A percentile compares a stretch with the other conserved stretches of the same genome.
phyloP scores from a whole-genome alignment of 2,888 invertebrate genomes.

The Apodemia hepburni region DNA sequence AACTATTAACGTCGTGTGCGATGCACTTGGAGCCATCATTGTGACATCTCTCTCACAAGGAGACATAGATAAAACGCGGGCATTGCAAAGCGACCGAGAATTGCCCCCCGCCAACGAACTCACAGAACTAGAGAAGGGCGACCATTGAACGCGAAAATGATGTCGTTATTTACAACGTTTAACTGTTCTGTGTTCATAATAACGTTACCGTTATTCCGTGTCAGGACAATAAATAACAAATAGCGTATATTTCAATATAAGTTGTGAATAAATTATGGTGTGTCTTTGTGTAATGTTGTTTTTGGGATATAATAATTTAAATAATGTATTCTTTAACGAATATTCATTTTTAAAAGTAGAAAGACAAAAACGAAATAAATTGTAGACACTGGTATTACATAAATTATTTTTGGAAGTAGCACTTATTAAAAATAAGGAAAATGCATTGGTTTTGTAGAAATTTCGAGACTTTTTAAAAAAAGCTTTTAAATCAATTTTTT shows the following conservation, averaged over 20 bases:
- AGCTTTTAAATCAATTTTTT: too few relatives aligned
- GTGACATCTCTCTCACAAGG: slow-evolving; percentile 91
- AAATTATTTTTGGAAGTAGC: too few relatives aligned
- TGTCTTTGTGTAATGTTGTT: slow-evolving; percentile 22
- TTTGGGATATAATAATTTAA: background rate
- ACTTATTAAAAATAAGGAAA: too few relatives aligned
- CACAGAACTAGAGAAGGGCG: slow-evolving; percentile 80
- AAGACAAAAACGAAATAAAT: too few relatives aligned
- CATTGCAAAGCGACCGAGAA: slow-evolving; percentile 60
- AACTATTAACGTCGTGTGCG: slow-evolving; percentile 96
- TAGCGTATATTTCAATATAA: slow-evolving; percentile 24
- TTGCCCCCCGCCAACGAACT: slow-evolving; percentile 83
- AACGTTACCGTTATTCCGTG: slow-evolving; percentile 45
- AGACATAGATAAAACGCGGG: slow-evolving; percentile 78
- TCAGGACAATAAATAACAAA: slow-evolving; percentile 35
- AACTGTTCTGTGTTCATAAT: slow-evolving; percentile 46
- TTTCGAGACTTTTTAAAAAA: too few relatives aligned
- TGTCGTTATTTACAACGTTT: slow-evolving; percentile 24
- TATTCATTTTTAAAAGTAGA: too few relatives aligned
- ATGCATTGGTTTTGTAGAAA: too few relatives aligned
- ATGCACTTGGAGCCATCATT: slow-evolving; percentile 95
- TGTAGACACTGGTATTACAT: too few relatives aligned
- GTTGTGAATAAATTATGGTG: slow-evolving; percentile 34
- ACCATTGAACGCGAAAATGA: slow-evolving; percentile 47
- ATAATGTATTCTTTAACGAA: background rate